Base-by-base conservation (phyloP, 2,797 vertebrate genomes). In the Tympanoctomys barrerae region DNA sequence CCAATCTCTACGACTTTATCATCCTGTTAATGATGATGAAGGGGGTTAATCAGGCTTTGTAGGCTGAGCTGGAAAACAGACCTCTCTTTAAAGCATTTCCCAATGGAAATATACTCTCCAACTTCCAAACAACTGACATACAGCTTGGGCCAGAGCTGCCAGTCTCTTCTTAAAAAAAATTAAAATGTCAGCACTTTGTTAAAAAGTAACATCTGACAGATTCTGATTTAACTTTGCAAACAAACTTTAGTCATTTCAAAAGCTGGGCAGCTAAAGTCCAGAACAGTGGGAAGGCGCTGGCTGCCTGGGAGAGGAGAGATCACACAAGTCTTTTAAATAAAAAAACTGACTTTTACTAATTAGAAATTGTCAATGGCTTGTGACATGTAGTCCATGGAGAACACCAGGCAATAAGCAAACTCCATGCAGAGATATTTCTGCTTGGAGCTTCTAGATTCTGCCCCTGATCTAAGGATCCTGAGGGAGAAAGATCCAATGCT, bases 191-290 rank as follows among this genome's bases (percentile, higher is more conserved):
- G 5, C 9, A 54, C 21, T 2, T 19, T 68, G n/a, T 19, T 31
- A 62, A 86, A 93, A 91, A 24, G 3, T 54, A 70, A 81, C 21
- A 49, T 83, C 57, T 57, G 6, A 85, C 22, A 85, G 84, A 80
- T 12, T 91, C 52, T 92, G 22, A 87, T 12, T 87, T 87, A 92
- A 89, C 33, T 89, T 87, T 57, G 22, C 83, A 78, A 96, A 94
- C 33, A 85, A 83, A 87, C 78, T 61, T 57, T 16, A 93, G 62
- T 77, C 22, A 95, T 42, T 36, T 64, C 64, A 78, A 64, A 31
- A 21, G 31, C 62, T 89, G 8, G 61, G 54, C 14, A 79, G 21
- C 52, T 42, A 68, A 78, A 31, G 39, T 73, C 54, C 54, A 79
- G 24, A 84, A 77, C 5, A 87, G 46, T 24, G 64, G 24, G 26